phyloP scores from a whole-genome alignment of 2,113 vertebrate species.

The Tor tambroides region DNA sequence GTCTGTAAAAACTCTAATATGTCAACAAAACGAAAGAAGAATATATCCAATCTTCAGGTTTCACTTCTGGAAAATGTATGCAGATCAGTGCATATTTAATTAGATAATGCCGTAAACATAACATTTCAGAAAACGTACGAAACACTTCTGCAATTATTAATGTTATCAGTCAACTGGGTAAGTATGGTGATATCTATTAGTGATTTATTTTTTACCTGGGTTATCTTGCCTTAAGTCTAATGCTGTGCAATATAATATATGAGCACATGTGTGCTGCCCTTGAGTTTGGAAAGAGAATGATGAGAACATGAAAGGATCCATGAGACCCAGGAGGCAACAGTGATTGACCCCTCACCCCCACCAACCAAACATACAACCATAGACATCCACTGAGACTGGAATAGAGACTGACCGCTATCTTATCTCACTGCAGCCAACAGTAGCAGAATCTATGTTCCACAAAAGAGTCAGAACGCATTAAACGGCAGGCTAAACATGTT shows the following conservation, averaged over 20 bases:
- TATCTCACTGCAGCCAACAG: constrained; percentile 28
- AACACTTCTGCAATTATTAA: not conserved
- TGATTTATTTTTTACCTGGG: not conserved
- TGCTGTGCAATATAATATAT: constrained; percentile 55
- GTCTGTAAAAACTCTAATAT: too few relatives aligned
- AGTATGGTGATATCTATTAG: not conserved
- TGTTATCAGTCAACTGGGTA: not conserved
- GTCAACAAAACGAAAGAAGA: too few relatives aligned
- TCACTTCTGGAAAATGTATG: not conserved
- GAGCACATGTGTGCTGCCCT: constrained; percentile 21
- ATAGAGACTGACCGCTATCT: constrained; percentile 17
- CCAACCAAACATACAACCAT: not conserved
- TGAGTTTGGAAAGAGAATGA: constrained; percentile 62
- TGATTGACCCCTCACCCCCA: constrained; percentile 24
- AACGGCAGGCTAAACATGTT: not conserved
- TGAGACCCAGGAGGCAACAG: constrained; percentile 47
- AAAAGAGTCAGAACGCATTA: not conserved
- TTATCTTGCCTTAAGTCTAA: not conserved
- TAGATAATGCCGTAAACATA: not conserved
- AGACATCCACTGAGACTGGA: not conserved
- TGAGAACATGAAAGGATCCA: constrained; percentile 65
- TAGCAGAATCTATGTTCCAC: not conserved
- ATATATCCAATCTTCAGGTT: not conserved
- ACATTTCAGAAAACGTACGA: too few relatives aligned
- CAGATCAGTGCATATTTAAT: not conserved